These are phyloP conservation scores for Eupithecia subumbrata DNA, from an alignment of 2,888 invertebrate species.

Conservation along the genomic window DNA sequence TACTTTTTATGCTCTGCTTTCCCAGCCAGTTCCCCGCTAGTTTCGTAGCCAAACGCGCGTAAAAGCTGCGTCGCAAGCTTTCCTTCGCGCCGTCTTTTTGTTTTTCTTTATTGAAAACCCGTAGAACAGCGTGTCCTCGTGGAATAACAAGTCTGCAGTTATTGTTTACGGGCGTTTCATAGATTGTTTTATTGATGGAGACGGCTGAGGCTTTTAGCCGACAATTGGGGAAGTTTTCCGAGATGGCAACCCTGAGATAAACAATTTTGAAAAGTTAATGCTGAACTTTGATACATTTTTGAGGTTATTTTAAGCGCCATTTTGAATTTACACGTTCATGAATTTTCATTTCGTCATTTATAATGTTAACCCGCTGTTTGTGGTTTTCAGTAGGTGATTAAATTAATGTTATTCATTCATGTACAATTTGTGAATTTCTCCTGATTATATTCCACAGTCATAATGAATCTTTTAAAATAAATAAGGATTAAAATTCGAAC, in stretches of 20 bases:
- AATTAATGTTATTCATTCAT: slow-evolving; percentile 4
- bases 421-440: neutral
- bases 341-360: neutral
- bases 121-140: slow-evolving; percentile 39
- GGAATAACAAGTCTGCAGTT: slow-evolving; percentile 41
- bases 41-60: slow-evolving; percentile 33
- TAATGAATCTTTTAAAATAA: neutral
- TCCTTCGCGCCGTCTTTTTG: slow-evolving; percentile 48
- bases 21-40: slow-evolving; percentile 13
- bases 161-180: slow-evolving; percentile 28
- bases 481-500: neutral
- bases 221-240: slow-evolving; percentile 9
- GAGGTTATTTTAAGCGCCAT: neutral
- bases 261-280: neutral
- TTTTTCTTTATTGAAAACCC: slow-evolving; percentile 54
- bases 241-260: neutral
- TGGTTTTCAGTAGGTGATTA: neutral
- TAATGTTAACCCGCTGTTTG: neutral
- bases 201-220: slow-evolving; percentile 24
- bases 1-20: neutral
- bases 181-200: slow-evolving; percentile 31
- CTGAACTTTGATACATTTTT: neutral
- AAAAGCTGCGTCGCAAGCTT: slow-evolving; percentile 52
- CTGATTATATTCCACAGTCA: neutral
- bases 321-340: neutral